A percentile compares a stretch with the other conserved stretches of the same genome.
These are phyloP conservation scores for Anoplopoma fimbria DNA, from an alignment of 2,113 vertebrate genomes.

Conservation along the genomic window DNA sequence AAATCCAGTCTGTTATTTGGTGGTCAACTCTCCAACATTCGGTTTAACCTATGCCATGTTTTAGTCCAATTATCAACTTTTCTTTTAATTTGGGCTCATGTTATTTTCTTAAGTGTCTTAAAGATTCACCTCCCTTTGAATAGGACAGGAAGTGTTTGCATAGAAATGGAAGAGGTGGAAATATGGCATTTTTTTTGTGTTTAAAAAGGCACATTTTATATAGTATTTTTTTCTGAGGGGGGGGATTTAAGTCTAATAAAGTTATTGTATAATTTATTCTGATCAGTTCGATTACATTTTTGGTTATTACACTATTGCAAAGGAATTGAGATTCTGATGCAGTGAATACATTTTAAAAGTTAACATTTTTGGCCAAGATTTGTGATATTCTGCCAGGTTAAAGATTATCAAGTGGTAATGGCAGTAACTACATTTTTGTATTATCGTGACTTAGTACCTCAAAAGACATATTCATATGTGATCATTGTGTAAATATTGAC, in stretches of 20 bases:
- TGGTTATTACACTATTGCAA: conserved; percentile 5
- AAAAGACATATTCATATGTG: conserved; percentile 57
- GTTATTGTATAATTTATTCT: conserved; percentile 43
- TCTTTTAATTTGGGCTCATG: conserved; percentile 18
- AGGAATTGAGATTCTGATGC: conserved; percentile 20
- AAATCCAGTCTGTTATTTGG: neutral
- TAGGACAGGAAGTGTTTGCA: neutral
- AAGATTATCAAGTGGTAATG: conserved; percentile 32
- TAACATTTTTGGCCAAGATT: conserved; percentile 34
- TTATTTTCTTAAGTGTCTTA: neutral
- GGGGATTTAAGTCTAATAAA: conserved; percentile 32
- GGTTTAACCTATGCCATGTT: neutral
- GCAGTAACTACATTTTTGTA: conserved; percentile 50
- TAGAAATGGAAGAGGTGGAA: neutral
- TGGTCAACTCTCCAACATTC: neutral
- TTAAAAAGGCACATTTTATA: neutral
- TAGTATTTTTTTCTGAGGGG: neutral
- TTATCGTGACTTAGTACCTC: conserved; percentile 67
- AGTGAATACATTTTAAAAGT: conserved; percentile 50
- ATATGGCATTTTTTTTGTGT: neutral
- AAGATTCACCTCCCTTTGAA: conserved; percentile 1
- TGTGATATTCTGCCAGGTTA: conserved; percentile 15
- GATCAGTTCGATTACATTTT: conserved; percentile 6
- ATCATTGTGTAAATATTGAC: conserved; percentile 78
- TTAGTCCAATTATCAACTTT: conserved; percentile 8